Evolutionary conservation across 2,888 invertebrate genomes (phyloP).

Genomic region (Amblyjoppa proteus): DNA sequence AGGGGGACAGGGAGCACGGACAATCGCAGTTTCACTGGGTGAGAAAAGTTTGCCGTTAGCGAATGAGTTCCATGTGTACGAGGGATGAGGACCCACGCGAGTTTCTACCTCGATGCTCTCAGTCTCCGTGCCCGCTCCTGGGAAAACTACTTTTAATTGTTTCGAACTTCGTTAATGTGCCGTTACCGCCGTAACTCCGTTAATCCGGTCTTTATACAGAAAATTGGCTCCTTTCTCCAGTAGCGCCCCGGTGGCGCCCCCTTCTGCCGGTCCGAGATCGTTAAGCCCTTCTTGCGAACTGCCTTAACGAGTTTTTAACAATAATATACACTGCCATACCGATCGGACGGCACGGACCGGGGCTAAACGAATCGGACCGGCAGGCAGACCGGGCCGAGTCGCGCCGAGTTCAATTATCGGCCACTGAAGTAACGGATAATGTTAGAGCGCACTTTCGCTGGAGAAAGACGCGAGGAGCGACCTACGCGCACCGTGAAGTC

Average conservation of each 20-base stretch:
- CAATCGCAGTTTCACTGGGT: slow-evolving; percentile 26
- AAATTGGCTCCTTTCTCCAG: slow-evolving; percentile 47
- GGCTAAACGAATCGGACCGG: background rate
- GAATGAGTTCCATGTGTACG: background rate
- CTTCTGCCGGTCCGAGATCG: slow-evolving; percentile 34
- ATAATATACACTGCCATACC: slow-evolving; percentile 44
- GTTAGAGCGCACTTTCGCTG: background rate
- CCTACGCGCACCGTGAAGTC: background rate
- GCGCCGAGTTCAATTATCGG: slow-evolving; percentile 35
- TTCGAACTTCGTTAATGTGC: slow-evolving; percentile 65
- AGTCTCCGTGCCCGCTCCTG: background rate
- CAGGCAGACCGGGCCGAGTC: background rate
- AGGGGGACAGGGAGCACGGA: background rate
- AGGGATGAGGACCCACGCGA: background rate
- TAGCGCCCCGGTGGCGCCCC: slow-evolving; percentile 55
- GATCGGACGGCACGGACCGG: slow-evolving; percentile 3
- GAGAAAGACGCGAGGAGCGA: background rate
- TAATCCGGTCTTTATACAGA: slow-evolving; percentile 57
- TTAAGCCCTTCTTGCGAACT: slow-evolving; percentile 44
- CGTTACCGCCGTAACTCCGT: slow-evolving; percentile 59
- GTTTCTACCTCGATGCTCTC: slow-evolving; percentile 6
- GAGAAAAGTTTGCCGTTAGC: slow-evolving; percentile 33
- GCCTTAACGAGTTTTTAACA: slow-evolving; percentile 62
- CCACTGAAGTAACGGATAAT: slow-evolving; percentile 17
- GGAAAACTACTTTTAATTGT: slow-evolving; percentile 68